phyloP scores from a whole-genome alignment of 1,140 invertebrate species.

The Lysiphlebus fabarum region DNA sequence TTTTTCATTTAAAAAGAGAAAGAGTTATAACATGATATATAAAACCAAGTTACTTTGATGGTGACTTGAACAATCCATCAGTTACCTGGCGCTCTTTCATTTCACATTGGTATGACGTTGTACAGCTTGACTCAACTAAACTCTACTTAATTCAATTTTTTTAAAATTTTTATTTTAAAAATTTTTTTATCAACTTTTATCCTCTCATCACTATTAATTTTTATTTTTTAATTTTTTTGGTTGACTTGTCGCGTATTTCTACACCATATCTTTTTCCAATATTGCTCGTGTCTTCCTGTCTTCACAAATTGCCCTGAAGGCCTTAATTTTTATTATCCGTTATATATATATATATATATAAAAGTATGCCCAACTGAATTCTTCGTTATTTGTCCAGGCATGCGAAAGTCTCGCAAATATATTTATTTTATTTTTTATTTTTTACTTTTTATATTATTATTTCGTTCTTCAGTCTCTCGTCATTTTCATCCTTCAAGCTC shows the following conservation, averaged over 20 bases:
- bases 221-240: conserved; percentile 8
- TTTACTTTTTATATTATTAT: not conserved
- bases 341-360: too few relatives aligned
- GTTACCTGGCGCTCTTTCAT: not conserved
- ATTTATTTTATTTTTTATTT: not conserved
- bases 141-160: not conserved
- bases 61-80: conserved; percentile 39
- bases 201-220: not conserved
- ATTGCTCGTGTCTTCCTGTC: too few relatives aligned
- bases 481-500: too few relatives aligned
- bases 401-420: conserved; percentile 1
- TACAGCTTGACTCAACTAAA: too few relatives aligned
- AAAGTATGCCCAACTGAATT: conserved; percentile 8
- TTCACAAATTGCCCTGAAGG: conserved; percentile 19
- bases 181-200: conserved; percentile 6
- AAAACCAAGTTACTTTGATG: conserved; percentile 15
- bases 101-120: too few relatives aligned
- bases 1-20: not conserved
- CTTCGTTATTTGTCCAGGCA: conserved; percentile 15
- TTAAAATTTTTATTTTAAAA: too few relatives aligned
- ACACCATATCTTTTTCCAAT: not conserved
- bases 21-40: conserved; percentile 31
- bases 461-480: too few relatives aligned
- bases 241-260: conserved; percentile 12
- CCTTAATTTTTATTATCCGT: conserved; percentile 22